phyloP scores from a whole-genome alignment of 2,888 invertebrate species.

The Isotomurus palustris region DNA sequence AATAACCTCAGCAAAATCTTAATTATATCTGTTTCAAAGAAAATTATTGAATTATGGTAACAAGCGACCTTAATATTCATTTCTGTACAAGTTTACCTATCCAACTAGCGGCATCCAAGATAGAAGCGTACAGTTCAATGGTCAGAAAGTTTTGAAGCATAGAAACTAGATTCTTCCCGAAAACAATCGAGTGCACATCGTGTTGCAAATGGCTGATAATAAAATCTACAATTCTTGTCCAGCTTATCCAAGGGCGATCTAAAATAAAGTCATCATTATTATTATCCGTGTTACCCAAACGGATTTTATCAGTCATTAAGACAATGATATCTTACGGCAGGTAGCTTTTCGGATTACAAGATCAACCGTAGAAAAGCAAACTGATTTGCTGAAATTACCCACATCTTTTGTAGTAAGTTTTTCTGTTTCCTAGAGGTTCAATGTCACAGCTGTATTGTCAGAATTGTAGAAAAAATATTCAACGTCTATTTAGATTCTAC shows the following conservation, averaged over 20 bases:
- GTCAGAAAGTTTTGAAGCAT: slow-evolving; percentile 26
- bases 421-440: slow-evolving; percentile 37
- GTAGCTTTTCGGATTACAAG: slow-evolving; percentile 21
- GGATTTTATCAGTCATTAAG: background rate
- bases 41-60: background rate
- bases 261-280: background rate
- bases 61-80: background rate
- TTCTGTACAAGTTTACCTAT: slow-evolving; percentile 13
- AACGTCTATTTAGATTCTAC: background rate
- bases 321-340: slow-evolving; percentile 13
- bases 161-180: slow-evolving; percentile 17
- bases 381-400: slow-evolving; percentile 9
- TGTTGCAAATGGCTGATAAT: slow-evolving; percentile 14
- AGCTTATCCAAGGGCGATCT: slow-evolving; percentile 21
- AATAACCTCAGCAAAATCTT: slow-evolving; percentile 15
- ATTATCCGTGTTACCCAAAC: background rate
- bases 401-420: background rate
- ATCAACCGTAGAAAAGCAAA: slow-evolving; percentile 15
- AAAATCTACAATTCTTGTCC: slow-evolving; percentile 21
- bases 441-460: too few relatives aligned
- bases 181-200: slow-evolving; percentile 16
- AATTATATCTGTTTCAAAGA: slow-evolving; percentile 21
- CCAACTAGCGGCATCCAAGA: slow-evolving; percentile 20
- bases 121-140: slow-evolving; percentile 19
- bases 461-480: background rate